phyloP scores from a whole-genome alignment of 2,797 vertebrate genomes.

The Etheostoma perlongum region DNA sequence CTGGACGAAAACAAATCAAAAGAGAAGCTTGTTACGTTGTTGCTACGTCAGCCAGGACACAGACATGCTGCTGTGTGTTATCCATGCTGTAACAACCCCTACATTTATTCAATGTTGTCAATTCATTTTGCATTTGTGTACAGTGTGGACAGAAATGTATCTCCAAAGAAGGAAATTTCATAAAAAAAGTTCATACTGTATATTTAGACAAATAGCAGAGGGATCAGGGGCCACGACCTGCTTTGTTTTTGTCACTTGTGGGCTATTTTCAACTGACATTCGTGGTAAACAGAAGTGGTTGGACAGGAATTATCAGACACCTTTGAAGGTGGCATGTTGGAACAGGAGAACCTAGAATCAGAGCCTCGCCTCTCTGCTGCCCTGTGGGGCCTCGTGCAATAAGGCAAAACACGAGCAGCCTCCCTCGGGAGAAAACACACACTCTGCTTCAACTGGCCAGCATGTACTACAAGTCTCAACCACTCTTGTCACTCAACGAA shows the following conservation, averaged over 20 bases:
- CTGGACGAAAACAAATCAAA: not conserved
- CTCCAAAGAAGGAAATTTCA: too few relatives aligned
- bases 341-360: conserved; percentile 36
- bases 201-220: not conserved
- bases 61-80: not conserved
- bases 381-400: not conserved
- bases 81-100: not conserved
- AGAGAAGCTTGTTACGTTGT: not conserved
- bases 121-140: too few relatives aligned
- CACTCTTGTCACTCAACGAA: too few relatives aligned
- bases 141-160: not conserved
- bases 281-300: conserved; percentile 41
- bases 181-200: not conserved
- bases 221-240: not conserved
- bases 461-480: not conserved
- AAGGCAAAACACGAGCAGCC: not conserved
- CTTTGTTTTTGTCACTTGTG: not conserved
- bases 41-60: too few relatives aligned
- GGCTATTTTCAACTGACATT: conserved; percentile 43
- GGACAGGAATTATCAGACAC: conserved; percentile 39
- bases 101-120: too few relatives aligned
- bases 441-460: not conserved
- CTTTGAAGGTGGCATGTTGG: conserved; percentile 45
- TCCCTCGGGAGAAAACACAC: not conserved
- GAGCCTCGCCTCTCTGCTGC: not conserved